A percentile compares a stretch with the other conserved stretches of the same genome.
Evolutionary conservation across 2,888 invertebrate species (phyloP).

Genomic region (Torymus aiolomorphi): DNA sequence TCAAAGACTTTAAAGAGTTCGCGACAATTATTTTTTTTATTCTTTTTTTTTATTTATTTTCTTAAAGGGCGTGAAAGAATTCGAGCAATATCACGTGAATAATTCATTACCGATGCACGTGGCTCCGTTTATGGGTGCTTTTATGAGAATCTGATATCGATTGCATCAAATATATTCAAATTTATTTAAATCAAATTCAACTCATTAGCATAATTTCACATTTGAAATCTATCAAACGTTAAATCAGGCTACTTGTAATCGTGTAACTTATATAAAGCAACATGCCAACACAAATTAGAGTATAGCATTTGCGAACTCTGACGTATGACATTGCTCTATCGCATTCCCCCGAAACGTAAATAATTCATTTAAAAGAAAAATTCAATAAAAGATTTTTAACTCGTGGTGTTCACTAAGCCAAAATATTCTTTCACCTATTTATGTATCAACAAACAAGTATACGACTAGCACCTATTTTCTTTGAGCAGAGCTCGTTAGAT

Average conservation of each 20-base stretch:
- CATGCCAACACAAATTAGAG: too few relatives aligned
- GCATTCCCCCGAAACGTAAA: neutral
- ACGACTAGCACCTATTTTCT: constrained; percentile 43
- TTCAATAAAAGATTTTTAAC: neutral
- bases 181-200: too few relatives aligned
- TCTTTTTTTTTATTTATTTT: neutral
- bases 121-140: too few relatives aligned
- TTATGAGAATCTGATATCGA: too few relatives aligned
- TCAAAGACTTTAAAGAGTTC: constrained; percentile 13
- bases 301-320: neutral
- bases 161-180: too few relatives aligned
- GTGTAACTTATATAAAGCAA: too few relatives aligned
- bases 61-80: neutral
- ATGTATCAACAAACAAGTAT: constrained; percentile 27
- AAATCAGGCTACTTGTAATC: too few relatives aligned
- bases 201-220: too few relatives aligned
- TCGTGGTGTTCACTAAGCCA: neutral
- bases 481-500: constrained; percentile 33
- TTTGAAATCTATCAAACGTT: too few relatives aligned
- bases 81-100: constrained; percentile 15
- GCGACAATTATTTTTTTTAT: constrained; percentile 18
- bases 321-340: constrained; percentile 10
- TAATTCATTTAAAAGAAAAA: neutral
- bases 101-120: neutral
- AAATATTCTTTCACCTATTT: constrained; percentile 15